A percentile compares a stretch with the other conserved stretches of the same genome.
Conservation (phyloP, 2,797 vertebrate genomes). For the Mallotus villosus region DNA sequence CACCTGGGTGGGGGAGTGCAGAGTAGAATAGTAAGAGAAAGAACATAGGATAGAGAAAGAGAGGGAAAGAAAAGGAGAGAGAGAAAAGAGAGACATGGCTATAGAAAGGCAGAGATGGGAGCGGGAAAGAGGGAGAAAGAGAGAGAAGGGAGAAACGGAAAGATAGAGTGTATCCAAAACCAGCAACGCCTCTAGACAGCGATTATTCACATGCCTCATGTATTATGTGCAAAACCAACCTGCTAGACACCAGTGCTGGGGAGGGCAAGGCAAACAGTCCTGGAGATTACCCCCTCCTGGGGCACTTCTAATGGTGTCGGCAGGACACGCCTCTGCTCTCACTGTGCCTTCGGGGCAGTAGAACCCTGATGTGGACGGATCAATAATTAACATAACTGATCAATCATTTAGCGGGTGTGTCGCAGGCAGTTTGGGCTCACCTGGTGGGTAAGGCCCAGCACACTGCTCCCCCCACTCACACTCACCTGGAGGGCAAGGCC, state of each 20-base stretch:
- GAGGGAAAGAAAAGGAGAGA: not conserved
- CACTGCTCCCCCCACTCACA: conserved; percentile 81
- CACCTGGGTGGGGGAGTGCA: conserved; percentile 64
- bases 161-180: not conserved
- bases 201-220: not conserved
- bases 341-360: conserved; percentile 85
- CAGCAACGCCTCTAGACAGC: too few species aligned
- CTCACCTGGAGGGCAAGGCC: conserved; percentile 86
- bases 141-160: not conserved
- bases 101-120: not conserved
- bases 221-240: conserved; percentile 61
- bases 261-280: conserved; percentile 84
- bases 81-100: not conserved
- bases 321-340: conserved; percentile 75
- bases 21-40: not conserved
- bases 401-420: not conserved
- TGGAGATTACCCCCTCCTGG: conserved; percentile 74
- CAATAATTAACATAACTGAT: not conserved
- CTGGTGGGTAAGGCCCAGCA: conserved; percentile 85
- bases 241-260: conserved; percentile 83
- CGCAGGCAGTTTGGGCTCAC: conserved; percentile 53
- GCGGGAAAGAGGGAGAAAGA: not conserved
- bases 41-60: not conserved
- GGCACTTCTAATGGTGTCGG: conserved; percentile 73
- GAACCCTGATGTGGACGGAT: conserved; percentile 71